These are phyloP conservation scores for Dinocampus coccinellae DNA, from an alignment of 2,888 invertebrate species.

Conservation along the genomic window DNA sequence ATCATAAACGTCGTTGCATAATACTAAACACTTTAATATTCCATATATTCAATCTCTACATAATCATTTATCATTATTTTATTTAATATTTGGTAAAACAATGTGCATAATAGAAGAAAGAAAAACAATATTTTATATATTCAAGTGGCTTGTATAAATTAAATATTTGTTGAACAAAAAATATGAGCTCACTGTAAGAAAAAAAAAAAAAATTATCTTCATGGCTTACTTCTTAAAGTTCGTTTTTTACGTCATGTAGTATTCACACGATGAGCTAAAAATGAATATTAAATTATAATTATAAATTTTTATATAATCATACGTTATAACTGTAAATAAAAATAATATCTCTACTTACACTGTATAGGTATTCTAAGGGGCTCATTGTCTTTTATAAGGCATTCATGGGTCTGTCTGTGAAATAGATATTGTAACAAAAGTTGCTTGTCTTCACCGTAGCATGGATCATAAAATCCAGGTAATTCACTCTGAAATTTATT, in stretches of 20 bases:
- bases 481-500: conserved; percentile 83
- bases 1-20: too few relatives aligned
- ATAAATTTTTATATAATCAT: conserved; percentile 2
- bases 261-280: conserved; percentile 69
- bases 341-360: conserved; percentile 73
- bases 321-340: neutral
- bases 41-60: too few relatives aligned
- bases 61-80: too few relatives aligned
- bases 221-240: conserved; percentile 8
- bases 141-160: conserved; percentile 17
- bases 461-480: conserved; percentile 97
- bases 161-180: conserved; percentile 2
- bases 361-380: conserved; percentile 83
- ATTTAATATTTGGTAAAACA: too few relatives aligned
- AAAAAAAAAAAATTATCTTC: neutral
- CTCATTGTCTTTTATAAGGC: conserved; percentile 84
- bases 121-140: conserved; percentile 11
- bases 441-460: conserved; percentile 91
- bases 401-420: conserved; percentile 83
- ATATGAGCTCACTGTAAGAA: conserved; percentile 3
- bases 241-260: conserved; percentile 65
- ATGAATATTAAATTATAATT: conserved; percentile 6
- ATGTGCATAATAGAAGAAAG: neutral
- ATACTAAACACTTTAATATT: too few relatives aligned
- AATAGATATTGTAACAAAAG: conserved; percentile 89